Evolutionary conservation across 2,113 vertebrate genomes (phyloP).

Genomic region (Oryzias melastigma): DNA sequence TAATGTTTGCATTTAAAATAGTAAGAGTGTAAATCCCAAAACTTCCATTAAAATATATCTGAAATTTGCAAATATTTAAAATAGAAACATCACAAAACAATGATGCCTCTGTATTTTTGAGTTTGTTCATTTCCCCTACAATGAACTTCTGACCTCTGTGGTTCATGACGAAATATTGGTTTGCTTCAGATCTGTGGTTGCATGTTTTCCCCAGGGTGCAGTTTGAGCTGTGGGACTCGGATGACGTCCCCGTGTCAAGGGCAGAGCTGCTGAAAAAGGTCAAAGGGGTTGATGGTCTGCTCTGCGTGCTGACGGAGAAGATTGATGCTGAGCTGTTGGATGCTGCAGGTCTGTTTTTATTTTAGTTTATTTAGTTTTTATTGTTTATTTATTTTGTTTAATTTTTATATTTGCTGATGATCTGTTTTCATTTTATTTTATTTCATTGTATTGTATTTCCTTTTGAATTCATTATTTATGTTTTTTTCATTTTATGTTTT

Average conservation of each 20-base stretch:
- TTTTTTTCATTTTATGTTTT: too few species aligned
- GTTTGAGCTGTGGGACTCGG: slow-evolving; percentile 77
- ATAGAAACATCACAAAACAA: too few species aligned
- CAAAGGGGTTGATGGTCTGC: slow-evolving; percentile 67
- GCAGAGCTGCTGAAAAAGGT: slow-evolving; percentile 73
- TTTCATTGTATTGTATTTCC: too few species aligned
- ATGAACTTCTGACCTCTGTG: not conserved
- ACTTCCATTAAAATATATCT: too few species aligned
- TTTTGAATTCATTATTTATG: too few species aligned
- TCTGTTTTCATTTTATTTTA: too few species aligned
- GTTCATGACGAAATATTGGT: not conserved
- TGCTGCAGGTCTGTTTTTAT: slow-evolving; percentile 65
- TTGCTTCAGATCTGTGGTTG: not conserved
- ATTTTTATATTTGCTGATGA: too few species aligned
- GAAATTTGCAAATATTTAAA: too few species aligned
- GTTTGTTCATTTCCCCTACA: not conserved
- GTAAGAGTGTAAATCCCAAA: too few species aligned
- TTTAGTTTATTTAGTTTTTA: not conserved
- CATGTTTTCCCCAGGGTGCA: slow-evolving; percentile 62
- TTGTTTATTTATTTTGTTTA: too few species aligned
- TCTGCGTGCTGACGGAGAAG: slow-evolving; percentile 79
- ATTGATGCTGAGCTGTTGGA: slow-evolving; percentile 74
- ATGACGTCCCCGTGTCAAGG: slow-evolving; percentile 69
- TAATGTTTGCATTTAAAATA: slow-evolving; percentile 26
- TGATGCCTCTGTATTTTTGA: too few species aligned